Base-by-base conservation (phyloP, 2,888 invertebrate species). In the Pherbina coryleti region DNA sequence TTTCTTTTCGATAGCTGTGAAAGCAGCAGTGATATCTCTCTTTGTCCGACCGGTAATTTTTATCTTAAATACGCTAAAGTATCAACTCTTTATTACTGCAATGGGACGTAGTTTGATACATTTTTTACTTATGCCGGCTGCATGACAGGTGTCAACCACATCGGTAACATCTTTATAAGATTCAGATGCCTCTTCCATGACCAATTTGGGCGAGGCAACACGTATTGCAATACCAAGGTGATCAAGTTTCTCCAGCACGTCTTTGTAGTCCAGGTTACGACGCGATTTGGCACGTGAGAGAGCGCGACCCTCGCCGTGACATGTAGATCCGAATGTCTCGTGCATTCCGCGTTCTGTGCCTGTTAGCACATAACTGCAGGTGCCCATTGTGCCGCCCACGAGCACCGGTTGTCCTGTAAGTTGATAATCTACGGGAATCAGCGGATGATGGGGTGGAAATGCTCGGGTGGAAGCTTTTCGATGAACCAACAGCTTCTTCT, bases 81-180 rank as follows among this genome's bases (percentile, higher is more conserved):
- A 49, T 93, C 90, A 98, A 77, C 99, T 99, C 91, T 99, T 99
- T 83, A 99, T 99, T 34, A 99, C 99, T 78, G 99, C 99, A 87
- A 99, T 97, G 0, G 99, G 99, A 84, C 98, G 92, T 84, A 99
- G 91, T 90, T 99, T 99, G 57, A 99, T 95, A 85, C 97, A 94
- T 89, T 99, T 99, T 88, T 97, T 96, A 86, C 98, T 98, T 78
- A 99, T 98, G 19, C 99, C 99, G 53, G 98, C 99, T 28, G 94
- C 94, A 89, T 99, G 98, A 86, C 99, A 99, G 3, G 99, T 99
- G 89, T 99, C 93, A 0, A 99, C 99, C 9, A 99, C 99, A 91
- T 99, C 99, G 0, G 98, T 99, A 0, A 99, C 99, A 91, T 99
- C 97, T 91, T 99, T 99, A 90, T 99, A 99, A 0, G 99, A 99